Conservation (phyloP, 2,113 vertebrate species). For the Archocentrus centrarchus region DNA sequence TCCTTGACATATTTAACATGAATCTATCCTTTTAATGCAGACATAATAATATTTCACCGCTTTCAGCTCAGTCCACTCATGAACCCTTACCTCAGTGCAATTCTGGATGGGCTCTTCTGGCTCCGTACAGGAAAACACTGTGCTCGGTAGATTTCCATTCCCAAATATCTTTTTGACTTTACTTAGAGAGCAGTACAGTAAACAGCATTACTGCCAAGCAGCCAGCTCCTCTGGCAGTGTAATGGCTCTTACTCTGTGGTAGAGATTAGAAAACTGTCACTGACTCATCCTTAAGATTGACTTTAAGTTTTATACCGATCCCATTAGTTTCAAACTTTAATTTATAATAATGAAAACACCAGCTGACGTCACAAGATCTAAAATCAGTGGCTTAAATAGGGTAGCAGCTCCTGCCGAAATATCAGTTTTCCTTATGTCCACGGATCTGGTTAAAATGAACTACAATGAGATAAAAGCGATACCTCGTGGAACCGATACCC, state of each 20-base stretch:
- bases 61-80: conserved; percentile 14
- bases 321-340: not conserved
- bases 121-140: conserved; percentile 10
- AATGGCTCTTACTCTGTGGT: not conserved
- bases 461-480: conserved; percentile 15
- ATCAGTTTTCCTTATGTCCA: not conserved
- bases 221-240: not conserved
- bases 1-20: conserved; percentile 11
- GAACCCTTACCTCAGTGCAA: not conserved
- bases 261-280: not conserved
- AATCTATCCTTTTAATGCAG: not conserved
- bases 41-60: conserved; percentile 44
- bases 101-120: conserved; percentile 13
- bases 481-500: conserved; percentile 19
- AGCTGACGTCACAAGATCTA: not conserved
- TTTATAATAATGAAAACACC: not conserved
- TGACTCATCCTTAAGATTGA: conserved; percentile 4
- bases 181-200: not conserved
- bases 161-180: conserved; percentile 1
- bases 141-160: conserved; percentile 9
- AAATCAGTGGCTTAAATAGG: not conserved
- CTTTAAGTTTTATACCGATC: not conserved
- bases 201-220: not conserved
- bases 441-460: conserved; percentile 29
- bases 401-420: not conserved